Conservation (phyloP, 2,797 vertebrate genomes). For the Peromyscus aztecus region DNA sequence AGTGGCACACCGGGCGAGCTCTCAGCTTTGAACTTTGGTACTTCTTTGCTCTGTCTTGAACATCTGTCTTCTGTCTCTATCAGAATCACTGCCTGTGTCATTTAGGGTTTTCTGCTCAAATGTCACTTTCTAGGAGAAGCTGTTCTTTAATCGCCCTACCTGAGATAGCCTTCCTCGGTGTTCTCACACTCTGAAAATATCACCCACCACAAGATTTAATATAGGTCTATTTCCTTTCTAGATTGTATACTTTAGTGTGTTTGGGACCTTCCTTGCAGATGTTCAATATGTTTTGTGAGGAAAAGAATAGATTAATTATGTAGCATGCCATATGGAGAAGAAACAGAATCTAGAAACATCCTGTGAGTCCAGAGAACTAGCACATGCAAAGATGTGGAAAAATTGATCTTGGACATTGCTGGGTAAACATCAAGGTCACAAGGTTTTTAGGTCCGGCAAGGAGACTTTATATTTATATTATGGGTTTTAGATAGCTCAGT, state of each 20-base stretch:
- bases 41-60: neutral
- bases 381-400: neutral
- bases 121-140: neutral
- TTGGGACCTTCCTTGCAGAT: neutral
- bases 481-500: neutral
- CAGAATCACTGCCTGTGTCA: neutral
- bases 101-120: neutral
- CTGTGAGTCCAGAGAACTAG: neutral
- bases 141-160: neutral
- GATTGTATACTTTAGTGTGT: neutral
- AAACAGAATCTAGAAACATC: neutral
- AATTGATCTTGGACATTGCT: neutral
- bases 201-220: neutral
- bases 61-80: neutral
- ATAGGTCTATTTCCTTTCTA: constrained; percentile 9
- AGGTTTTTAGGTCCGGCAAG: neutral
- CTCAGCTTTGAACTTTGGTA: neutral
- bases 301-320: neutral
- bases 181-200: neutral
- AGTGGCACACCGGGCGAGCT: neutral
- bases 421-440: too few species aligned
- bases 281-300: neutral
- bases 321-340: neutral
- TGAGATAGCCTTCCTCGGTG: neutral
- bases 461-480: constrained; percentile 43